These are phyloP conservation scores for Ia io DNA, from an alignment of 2,113 vertebrate genomes.

Conservation along the genomic window DNA sequence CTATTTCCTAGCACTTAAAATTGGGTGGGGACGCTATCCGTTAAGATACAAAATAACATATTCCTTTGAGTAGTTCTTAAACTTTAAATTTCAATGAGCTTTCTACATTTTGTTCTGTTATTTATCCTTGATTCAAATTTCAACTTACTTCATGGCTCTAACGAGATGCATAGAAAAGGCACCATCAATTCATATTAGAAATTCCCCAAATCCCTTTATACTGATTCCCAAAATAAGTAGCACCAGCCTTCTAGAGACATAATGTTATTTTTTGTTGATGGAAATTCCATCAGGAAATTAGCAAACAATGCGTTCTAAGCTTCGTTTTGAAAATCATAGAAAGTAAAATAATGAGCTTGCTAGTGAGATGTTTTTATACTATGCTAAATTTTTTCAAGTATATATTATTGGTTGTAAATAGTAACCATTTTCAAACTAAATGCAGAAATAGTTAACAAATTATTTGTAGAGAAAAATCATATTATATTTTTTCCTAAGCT, in stretches of 20 bases:
- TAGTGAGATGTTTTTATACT: slow-evolving; percentile 15
- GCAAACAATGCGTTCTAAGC: slow-evolving; percentile 66
- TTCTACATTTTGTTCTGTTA: slow-evolving; percentile 73
- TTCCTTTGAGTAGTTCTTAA: slow-evolving; percentile 60
- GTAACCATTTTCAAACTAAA: background rate
- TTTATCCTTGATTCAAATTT: slow-evolving; percentile 83
- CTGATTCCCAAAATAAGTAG: slow-evolving; percentile 73
- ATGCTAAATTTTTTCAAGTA: slow-evolving; percentile 15
- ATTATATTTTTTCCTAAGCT: background rate
- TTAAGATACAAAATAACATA: slow-evolving; percentile 50
- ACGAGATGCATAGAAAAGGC: slow-evolving; percentile 80
- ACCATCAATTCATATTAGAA: slow-evolving; percentile 81
- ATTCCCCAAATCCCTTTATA: slow-evolving; percentile 74
- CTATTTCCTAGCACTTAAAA: slow-evolving; percentile 22
- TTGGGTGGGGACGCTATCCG: background rate
- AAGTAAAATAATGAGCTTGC: slow-evolving; percentile 65
- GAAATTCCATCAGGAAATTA: slow-evolving; percentile 73
- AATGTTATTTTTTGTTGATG: slow-evolving; percentile 83
- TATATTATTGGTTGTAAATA: slow-evolving; percentile 32
- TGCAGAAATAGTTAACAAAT: background rate
- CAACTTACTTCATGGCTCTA: slow-evolving; percentile 80
- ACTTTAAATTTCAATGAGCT: slow-evolving; percentile 74
- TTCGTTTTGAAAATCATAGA: slow-evolving; percentile 65
- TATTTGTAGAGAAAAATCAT: slow-evolving; percentile 2
- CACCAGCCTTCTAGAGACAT: slow-evolving; percentile 67